Percentiles rank a stretch among this genome's conserved stretches.
Evolutionary conservation across 2,888 invertebrate species (phyloP).

Genomic region (Parnassius mnemosyne): DNA sequence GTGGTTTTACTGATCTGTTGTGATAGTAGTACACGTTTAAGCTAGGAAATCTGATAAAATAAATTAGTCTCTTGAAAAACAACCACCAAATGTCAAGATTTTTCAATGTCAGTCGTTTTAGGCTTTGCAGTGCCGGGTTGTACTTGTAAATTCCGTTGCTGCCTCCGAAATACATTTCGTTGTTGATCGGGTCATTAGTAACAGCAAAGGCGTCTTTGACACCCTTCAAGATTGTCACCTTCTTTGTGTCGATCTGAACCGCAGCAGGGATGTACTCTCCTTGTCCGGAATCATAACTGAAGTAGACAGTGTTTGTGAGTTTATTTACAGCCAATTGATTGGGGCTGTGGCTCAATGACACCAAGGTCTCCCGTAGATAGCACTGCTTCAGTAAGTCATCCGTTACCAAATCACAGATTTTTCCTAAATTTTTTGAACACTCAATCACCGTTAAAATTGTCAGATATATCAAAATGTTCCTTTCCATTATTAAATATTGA

Average conservation of each 20-base stretch:
- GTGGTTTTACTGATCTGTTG: slow-evolving; percentile 43
- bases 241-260: slow-evolving; percentile 50
- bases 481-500: slow-evolving; percentile 9
- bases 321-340: slow-evolving; percentile 63
- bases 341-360: slow-evolving; percentile 55
- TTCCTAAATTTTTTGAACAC: slow-evolving; percentile 20
- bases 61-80: slow-evolving; percentile 50
- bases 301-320: slow-evolving; percentile 54
- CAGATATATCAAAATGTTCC: slow-evolving; percentile 3
- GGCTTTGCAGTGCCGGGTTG: slow-evolving; percentile 38
- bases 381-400: slow-evolving; percentile 49
- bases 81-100: slow-evolving; percentile 70
- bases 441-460: slow-evolving; percentile 1
- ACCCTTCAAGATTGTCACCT: slow-evolving; percentile 57
- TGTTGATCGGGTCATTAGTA: slow-evolving; percentile 41
- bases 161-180: slow-evolving; percentile 64
- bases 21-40: slow-evolving; percentile 53
- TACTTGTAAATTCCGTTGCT: slow-evolving; percentile 66
- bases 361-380: slow-evolving; percentile 54
- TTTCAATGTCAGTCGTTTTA: slow-evolving; percentile 47
- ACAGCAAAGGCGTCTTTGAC: slow-evolving; percentile 68
- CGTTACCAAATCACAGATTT: slow-evolving; percentile 46
- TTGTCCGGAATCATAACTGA: slow-evolving; percentile 64
- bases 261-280: slow-evolving; percentile 61
- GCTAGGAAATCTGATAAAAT: slow-evolving; percentile 64